Evolutionary conservation across 92 coral and sea anemone genomes (phyloP), one percentile per base, ranked within the genome.

Genomic region (Desmophyllum pertusum): DNA sequence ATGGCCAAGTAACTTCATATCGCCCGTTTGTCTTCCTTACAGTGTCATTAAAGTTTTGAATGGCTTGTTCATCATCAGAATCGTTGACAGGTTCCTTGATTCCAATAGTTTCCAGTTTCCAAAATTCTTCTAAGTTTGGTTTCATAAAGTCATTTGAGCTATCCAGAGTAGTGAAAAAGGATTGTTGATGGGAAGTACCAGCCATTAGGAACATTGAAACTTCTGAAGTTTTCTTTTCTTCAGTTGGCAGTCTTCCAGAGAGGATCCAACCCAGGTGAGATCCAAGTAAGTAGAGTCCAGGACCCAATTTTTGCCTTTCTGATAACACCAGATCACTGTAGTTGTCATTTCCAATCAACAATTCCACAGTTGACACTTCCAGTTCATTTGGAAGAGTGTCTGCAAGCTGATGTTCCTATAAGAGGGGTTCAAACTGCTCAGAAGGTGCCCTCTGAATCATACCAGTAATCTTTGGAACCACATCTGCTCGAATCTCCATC

Each of bases 181-280:
- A n/a, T n/a, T n/a, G n/a, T n/a, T n/a, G n/a, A n/a, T n/a, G n/a
- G n/a, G n/a, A n/a, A n/a, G n/a, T n/a, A n/a, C n/a, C n/a, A n/a
- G n/a, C n/a, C n/a, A n/a, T n/a, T n/a, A n/a, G n/a, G n/a, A n/a
- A n/a, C n/a, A n/a, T n/a, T n/a, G n/a, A n/a, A n/a, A n/a, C n/a
- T n/a, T n/a, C n/a, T n/a, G n/a, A n/a, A n/a, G n/a, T n/a, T n/a
- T n/a, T n/a, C n/a, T n/a, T n/a, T n/a, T n/a, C n/a, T n/a, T n/a
- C n/a, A n/a, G n/a, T n/a, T 75, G 67, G 42, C 65, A 81, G 35
- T 76, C 83, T 64, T 46, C 81, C 88, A 17, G 81, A 42, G 42
- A 84, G 70, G 61, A 84, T 84, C 88, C 79, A 73, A 42, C 88
- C 88, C 61, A 84, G 59, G 30, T 76, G 77, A 52, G 88, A 84